Conservation (phyloP, 2,113 vertebrate genomes). For the Cyphomyrus discorhynchus region DNA sequence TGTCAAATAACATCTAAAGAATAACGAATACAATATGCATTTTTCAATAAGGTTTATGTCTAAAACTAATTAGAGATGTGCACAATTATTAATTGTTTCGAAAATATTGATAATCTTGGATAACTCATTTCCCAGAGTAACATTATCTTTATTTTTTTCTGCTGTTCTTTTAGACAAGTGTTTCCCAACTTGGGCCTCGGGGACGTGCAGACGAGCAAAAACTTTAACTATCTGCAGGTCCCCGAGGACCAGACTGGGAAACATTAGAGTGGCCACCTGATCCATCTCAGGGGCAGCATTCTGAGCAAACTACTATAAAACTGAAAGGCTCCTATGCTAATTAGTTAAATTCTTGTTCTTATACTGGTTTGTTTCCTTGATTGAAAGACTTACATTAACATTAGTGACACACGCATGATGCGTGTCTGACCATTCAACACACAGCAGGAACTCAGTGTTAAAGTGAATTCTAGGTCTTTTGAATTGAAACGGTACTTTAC, state of each 20-base stretch:
- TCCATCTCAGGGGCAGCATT: too few species aligned
- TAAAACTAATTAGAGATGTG: background rate
- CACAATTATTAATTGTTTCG: background rate
- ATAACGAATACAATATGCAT: background rate
- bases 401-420: too few species aligned
- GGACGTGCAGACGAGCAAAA: background rate
- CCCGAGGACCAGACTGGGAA: background rate
- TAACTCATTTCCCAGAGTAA: background rate
- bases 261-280: too few species aligned
- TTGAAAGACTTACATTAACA: too few species aligned
- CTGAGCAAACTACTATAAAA: too few species aligned
- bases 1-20: background rate
- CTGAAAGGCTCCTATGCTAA: too few species aligned
- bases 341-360: too few species aligned
- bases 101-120: background rate
- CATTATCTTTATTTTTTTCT: background rate
- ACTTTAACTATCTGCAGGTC: background rate
- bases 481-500: too few species aligned
- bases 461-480: too few species aligned
- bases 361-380: too few species aligned
- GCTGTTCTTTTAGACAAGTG: background rate
- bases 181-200: background rate
- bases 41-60: background rate
- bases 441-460: too few species aligned
- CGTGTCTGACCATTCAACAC: too few species aligned